A percentile compares a stretch with the other conserved stretches of the same genome.
These are phyloP conservation scores for Setipinna tenuifilis DNA, from an alignment of 2,797 vertebrate species.

Conservation along the genomic window DNA sequence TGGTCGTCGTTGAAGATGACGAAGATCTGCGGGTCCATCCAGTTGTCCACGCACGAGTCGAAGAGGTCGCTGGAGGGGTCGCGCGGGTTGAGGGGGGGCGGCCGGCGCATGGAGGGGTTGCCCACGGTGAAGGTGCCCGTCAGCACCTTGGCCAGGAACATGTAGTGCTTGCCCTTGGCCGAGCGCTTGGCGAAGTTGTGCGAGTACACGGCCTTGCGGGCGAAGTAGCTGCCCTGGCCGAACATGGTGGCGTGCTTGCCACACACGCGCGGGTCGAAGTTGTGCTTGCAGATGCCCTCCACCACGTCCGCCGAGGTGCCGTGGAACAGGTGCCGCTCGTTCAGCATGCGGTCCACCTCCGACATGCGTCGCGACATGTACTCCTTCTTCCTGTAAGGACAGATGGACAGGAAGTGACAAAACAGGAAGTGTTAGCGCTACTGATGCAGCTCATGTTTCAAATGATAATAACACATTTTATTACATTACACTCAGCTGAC, in stretches of 20 bases:
- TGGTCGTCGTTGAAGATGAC: conserved; percentile 99
- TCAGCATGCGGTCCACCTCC: conserved; percentile 89
- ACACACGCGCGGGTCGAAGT: conserved; percentile 96
- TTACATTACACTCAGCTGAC: too few relatives aligned
- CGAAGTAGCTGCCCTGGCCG: conserved; percentile 98
- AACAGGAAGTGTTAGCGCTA: not conserved
- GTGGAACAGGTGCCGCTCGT: conserved; percentile 96
- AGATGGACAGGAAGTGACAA: not conserved
- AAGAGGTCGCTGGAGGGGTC: conserved; percentile 95
- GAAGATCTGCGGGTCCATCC: conserved; percentile 97
- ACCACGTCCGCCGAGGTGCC: conserved; percentile 96
- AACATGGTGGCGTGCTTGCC: conserved; percentile 99
- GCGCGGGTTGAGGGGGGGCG: conserved; percentile 89
- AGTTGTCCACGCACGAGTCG: conserved; percentile 99
- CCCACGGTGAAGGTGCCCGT: conserved; percentile 94
- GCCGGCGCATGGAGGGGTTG: conserved; percentile 94
- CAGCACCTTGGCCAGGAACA: conserved; percentile 98
- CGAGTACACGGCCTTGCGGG: conserved; percentile 94
- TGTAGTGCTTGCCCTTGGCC: conserved; percentile 92
- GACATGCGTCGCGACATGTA: conserved; percentile 93
- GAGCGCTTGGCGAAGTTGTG: conserved; percentile 98
- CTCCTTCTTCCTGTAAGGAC: conserved; percentile 92
- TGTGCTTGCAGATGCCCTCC: conserved; percentile 99
- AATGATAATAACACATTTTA: too few relatives aligned
- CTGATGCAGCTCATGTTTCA: not conserved